Evolutionary conservation across 1,140 invertebrate species (phyloP).

Genomic region (Pseudomyrmex cubaensis): DNA sequence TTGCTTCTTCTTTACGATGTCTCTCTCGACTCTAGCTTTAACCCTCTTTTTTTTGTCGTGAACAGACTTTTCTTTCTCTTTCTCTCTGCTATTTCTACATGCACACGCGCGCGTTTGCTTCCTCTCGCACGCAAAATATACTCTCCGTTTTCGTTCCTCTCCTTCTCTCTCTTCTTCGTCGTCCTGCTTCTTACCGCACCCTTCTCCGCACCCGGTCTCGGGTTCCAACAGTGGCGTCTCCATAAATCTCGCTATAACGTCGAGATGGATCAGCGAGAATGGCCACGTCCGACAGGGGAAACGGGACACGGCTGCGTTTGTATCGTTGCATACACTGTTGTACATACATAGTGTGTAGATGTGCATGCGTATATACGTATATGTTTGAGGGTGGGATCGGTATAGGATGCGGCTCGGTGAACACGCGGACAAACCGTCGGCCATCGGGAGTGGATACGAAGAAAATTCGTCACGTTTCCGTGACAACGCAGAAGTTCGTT

Average conservation of each 20-base stretch:
- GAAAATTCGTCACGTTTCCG: slow-evolving; percentile 77
- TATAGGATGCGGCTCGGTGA: slow-evolving; percentile 48
- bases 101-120: neutral
- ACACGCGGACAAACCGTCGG: slow-evolving; percentile 61
- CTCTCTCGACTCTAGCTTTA: slow-evolving; percentile 5
- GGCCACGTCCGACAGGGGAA: slow-evolving; percentile 77
- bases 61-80: slow-evolving; percentile 13
- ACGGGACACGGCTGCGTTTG: slow-evolving; percentile 51
- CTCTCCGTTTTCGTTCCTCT: slow-evolving; percentile 53
- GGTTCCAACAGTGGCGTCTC: slow-evolving; percentile 78
- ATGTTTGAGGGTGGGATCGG: slow-evolving; percentile 17
- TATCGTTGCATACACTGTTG: slow-evolving; percentile 53
- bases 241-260: slow-evolving; percentile 85
- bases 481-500: slow-evolving; percentile 5
- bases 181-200: slow-evolving; percentile 61
- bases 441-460: slow-evolving; percentile 79
- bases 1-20: neutral
- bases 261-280: slow-evolving; percentile 83
- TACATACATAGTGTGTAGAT: slow-evolving; percentile 23
- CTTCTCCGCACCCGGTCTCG: slow-evolving; percentile 59
- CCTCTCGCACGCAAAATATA: slow-evolving; percentile 39
- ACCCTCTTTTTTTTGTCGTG: slow-evolving; percentile 24
- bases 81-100: slow-evolving; percentile 32
- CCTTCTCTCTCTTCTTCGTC: slow-evolving; percentile 16
- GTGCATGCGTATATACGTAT: slow-evolving; percentile 32